Evolutionary conservation across 2,113 vertebrate genomes (phyloP), one percentile per base, ranked within the genome.

Genomic region (Cepphus grylle): DNA sequence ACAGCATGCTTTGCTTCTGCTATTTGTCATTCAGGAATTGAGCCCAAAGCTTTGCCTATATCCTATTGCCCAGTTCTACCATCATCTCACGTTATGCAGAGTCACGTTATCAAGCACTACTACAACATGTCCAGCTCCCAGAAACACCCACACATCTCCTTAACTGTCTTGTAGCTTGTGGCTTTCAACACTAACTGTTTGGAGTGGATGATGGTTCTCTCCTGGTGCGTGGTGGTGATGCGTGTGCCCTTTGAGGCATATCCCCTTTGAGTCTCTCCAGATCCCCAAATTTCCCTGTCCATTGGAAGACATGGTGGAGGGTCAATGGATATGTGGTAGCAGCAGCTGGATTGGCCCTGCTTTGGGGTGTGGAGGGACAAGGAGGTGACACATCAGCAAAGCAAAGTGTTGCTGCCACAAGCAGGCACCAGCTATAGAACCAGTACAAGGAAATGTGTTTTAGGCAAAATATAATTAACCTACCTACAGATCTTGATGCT

Each of bases 301-400:
- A 3, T 61, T n/a, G 36, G 45, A 45, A 52, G 14, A 52, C 5
- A 6, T 40, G 38, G 3, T 47, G 15, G 17, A 82, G 16, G 21
- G 21, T 65, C n/a, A 8, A 0, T 34, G 11, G 43, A 15, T 32
- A 13, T 1, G 4, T 2, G 6, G 67, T 19, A 19, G 38, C 13
- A 21, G 45, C 23, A 79, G 23, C 43, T 91, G 71, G 32, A 23
- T 7, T 10, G 40, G 27, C 20, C 13, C 27, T 72, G 52, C 45
- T 55, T 63, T 1, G 0, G 34, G 32, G 3, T 36, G 23, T 36
- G 22, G n/a, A 70, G 43, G 23, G 30, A 38, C 26, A 34, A 82
- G 23, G 40, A 66, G 40, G 40, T 32, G 40, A 32, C 43, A 40
- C 30, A n/a, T 53, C 42, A 56, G 58, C 40, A 72, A 61, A 67